A percentile compares a stretch with the other conserved stretches of the same genome.
These are phyloP conservation scores for Ashinkailepas kermadecensis DNA, from an alignment of 2,888 invertebrate species.

Conservation along the genomic window DNA sequence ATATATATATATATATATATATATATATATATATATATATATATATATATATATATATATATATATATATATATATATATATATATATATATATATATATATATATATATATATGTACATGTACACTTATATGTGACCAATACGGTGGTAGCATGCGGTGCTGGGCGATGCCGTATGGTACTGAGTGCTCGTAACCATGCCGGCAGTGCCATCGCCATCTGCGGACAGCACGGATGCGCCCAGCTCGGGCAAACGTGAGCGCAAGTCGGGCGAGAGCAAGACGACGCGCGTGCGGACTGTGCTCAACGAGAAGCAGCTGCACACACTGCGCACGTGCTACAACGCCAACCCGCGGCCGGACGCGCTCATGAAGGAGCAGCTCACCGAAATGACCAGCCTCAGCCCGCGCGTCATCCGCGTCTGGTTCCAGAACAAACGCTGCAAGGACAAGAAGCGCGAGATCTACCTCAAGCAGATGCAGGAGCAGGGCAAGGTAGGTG, in stretches of 20 bases:
- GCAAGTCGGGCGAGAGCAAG: slow-evolving; percentile 62
- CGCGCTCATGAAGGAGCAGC: slow-evolving; percentile 97
- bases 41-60: no score
- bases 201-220: background rate
- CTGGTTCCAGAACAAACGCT: slow-evolving; percentile 98
- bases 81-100: slow-evolving; percentile 2
- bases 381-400: slow-evolving; percentile 97
- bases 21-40: no score
- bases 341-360: slow-evolving; percentile 96
- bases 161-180: no score
- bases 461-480: slow-evolving; percentile 95
- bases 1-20: no score
- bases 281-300: slow-evolving; percentile 98
- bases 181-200: no score
- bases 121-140: no score
- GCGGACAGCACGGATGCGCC: background rate
- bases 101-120: background rate
- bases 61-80: slow-evolving; percentile 7
- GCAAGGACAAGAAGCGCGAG: slow-evolving; percentile 96
- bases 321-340: slow-evolving; percentile 89
- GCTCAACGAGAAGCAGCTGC: slow-evolving; percentile 95
- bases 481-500: slow-evolving; percentile 89
- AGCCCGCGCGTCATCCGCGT: slow-evolving; percentile 97
- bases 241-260: slow-evolving; percentile 34
- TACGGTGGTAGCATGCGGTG: no score